Percentiles rank a stretch among this genome's conserved stretches.
phyloP scores from a whole-genome alignment of 2,113 vertebrate genomes.

The Zosterops lateralis region DNA sequence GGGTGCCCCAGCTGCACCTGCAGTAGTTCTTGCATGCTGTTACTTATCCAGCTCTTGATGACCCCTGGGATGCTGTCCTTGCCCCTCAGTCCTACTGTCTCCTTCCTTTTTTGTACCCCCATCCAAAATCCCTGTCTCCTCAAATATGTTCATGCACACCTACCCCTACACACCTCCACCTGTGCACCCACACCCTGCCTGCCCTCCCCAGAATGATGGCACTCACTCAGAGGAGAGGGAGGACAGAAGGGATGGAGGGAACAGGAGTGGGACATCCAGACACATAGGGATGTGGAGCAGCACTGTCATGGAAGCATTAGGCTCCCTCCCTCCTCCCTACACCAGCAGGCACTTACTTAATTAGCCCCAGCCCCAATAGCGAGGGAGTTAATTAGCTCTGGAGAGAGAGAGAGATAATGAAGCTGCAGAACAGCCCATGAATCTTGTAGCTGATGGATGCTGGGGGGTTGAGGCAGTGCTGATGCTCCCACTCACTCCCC shows the following conservation, averaged over 20 bases:
- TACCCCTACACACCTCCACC: background rate
- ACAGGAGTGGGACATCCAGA: background rate
- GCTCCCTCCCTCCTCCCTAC: background rate
- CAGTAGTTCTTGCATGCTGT: accelerated
- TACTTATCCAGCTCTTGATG: background rate
- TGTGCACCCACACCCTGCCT: background rate
- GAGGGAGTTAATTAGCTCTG: slow-evolving; percentile 70
- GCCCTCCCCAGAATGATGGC: background rate
- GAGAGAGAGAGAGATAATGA: slow-evolving; percentile 71
- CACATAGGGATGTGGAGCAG: background rate
- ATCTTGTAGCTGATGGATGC: slow-evolving; percentile 14
- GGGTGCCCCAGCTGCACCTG: background rate
- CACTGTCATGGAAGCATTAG: background rate
- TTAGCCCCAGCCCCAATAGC: background rate
- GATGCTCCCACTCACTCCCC: background rate
- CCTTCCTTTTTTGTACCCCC: background rate
- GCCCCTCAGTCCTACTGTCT: too few relatives aligned
- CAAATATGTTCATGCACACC: background rate
- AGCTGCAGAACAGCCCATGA: slow-evolving; percentile 15
- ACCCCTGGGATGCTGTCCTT: accelerated
- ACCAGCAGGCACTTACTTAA: slow-evolving; percentile 17
- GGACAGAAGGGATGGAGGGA: background rate
- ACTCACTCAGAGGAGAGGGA: accelerated
- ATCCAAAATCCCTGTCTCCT: background rate
- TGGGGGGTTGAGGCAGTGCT: accelerated